Evolutionary conservation across 2,113 vertebrate species (phyloP).

Genomic region (Lepus europaeus): DNA sequence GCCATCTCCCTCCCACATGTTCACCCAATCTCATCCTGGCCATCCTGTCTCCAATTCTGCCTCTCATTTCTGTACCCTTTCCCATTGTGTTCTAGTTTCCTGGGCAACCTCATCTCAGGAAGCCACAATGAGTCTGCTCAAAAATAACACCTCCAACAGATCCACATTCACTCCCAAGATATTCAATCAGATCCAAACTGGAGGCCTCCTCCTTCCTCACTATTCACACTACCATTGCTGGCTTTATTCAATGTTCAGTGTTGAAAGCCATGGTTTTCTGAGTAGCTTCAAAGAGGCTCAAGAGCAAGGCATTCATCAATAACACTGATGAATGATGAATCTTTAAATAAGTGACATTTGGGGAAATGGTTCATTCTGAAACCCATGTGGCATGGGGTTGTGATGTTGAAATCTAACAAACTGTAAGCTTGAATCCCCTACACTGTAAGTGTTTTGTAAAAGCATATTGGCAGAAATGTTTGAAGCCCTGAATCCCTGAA

Average conservation of each 20-base stretch:
- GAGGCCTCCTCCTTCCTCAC: neutral
- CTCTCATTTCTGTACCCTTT: neutral
- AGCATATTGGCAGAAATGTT: neutral
- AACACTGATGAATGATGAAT: neutral
- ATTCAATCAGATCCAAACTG: neutral
- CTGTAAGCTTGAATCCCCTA: neutral
- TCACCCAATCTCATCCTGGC: neutral
- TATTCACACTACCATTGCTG: neutral
- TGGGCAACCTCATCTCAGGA: constrained; percentile 54
- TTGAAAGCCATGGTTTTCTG: neutral
- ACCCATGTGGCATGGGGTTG: neutral
- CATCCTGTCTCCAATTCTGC: neutral
- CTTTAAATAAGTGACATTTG: constrained; percentile 19
- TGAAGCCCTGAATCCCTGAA: neutral
- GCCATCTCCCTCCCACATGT: neutral
- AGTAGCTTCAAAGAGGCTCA: constrained; percentile 1
- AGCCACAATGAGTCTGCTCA: neutral
- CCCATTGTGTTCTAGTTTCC: constrained; percentile 59
- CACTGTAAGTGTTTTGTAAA: neutral
- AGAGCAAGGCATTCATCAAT: neutral
- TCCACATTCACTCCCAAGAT: neutral
- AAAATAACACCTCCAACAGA: constrained; percentile 43
- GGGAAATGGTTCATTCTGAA: neutral
- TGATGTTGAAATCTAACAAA: neutral
- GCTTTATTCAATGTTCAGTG: neutral